Evolutionary conservation across 2,888 invertebrate species (phyloP).

Genomic region (Drosophila lutescens): DNA sequence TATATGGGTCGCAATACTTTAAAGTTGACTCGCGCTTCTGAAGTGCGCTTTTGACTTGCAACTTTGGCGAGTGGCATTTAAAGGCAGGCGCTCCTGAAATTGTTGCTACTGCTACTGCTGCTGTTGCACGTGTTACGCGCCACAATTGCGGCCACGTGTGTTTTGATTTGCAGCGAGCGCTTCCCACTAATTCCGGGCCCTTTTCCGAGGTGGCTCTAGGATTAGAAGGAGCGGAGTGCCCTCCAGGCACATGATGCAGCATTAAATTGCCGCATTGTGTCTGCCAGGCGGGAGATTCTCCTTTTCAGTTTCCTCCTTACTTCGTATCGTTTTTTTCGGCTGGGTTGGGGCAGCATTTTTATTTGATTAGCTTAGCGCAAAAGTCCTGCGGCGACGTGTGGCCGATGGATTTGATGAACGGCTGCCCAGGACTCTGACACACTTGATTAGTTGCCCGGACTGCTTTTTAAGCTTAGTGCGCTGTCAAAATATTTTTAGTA

Average conservation of each 20-base stretch:
- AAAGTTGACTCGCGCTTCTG: slow-evolving; percentile 38
- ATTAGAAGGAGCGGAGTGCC: slow-evolving; percentile 46
- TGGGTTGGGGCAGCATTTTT: slow-evolving; percentile 61
- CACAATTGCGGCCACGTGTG: slow-evolving; percentile 85
- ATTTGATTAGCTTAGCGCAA: slow-evolving; percentile 78
- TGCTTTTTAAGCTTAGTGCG: slow-evolving; percentile 74
- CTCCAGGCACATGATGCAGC: slow-evolving; percentile 82
- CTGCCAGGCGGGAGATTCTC: slow-evolving; percentile 58
- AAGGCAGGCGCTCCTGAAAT: slow-evolving; percentile 26
- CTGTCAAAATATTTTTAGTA: slow-evolving; percentile 83
- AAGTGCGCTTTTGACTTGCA: slow-evolving; percentile 77
- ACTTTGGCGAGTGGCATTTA: slow-evolving; percentile 45
- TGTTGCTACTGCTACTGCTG: slow-evolving; percentile 13
- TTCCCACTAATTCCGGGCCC: slow-evolving; percentile 47
- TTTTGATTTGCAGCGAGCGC: slow-evolving; percentile 84
- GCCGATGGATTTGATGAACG: slow-evolving; percentile 79
- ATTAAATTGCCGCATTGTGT: slow-evolving; percentile 84
- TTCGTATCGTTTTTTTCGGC: not conserved
- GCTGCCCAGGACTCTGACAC: slow-evolving; percentile 50
- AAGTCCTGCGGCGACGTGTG: slow-evolving; percentile 80
- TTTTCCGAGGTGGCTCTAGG: slow-evolving; percentile 28
- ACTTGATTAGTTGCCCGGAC: slow-evolving; percentile 71
- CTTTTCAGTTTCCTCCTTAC: not conserved
- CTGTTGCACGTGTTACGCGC: slow-evolving; percentile 79
- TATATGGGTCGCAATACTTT: slow-evolving; percentile 43